phyloP scores from a whole-genome alignment of 2,888 invertebrate species.

The Eurois occulta region DNA sequence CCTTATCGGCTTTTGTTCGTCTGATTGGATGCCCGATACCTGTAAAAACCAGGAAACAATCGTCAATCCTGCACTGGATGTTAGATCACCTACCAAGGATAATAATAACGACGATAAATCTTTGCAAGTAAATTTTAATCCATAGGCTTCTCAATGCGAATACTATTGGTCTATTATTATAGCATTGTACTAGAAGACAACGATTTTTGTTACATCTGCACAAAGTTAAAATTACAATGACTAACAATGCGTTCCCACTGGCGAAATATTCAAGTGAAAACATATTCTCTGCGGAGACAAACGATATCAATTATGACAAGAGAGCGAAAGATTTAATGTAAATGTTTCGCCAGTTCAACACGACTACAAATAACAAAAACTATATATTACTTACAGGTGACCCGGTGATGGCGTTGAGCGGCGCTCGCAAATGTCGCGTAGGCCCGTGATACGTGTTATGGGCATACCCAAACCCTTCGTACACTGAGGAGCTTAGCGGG shows the following conservation, averaged over 20 bases:
- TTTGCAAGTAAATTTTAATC: not conserved
- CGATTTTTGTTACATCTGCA: not conserved
- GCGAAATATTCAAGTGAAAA: not conserved
- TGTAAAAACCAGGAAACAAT: slow-evolving; percentile 67
- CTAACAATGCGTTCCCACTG: not conserved
- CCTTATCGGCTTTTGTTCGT: slow-evolving; percentile 92
- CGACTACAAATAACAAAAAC: not conserved
- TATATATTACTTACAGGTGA: slow-evolving; percentile 84
- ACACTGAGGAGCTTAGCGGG: slow-evolving; percentile 76
- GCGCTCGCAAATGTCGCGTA: slow-evolving; percentile 93
- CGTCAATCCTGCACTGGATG: not conserved
- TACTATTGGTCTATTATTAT: not conserved
- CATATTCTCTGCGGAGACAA: not conserved
- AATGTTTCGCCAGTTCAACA: not conserved
- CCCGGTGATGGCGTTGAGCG: slow-evolving; percentile 89
- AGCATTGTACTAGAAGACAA: not conserved
- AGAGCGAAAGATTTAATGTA: not conserved
- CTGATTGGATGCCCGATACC: slow-evolving; percentile 87
- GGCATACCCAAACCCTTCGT: slow-evolving; percentile 90
- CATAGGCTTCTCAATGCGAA: not conserved
- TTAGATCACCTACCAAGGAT: not conserved
- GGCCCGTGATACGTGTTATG: slow-evolving; percentile 98
- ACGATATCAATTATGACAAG: not conserved
- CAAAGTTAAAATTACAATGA: not conserved
- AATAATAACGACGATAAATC: not conserved